phyloP scores from a whole-genome alignment of 2,113 vertebrate species.

The Macroglossus sobrinus region DNA sequence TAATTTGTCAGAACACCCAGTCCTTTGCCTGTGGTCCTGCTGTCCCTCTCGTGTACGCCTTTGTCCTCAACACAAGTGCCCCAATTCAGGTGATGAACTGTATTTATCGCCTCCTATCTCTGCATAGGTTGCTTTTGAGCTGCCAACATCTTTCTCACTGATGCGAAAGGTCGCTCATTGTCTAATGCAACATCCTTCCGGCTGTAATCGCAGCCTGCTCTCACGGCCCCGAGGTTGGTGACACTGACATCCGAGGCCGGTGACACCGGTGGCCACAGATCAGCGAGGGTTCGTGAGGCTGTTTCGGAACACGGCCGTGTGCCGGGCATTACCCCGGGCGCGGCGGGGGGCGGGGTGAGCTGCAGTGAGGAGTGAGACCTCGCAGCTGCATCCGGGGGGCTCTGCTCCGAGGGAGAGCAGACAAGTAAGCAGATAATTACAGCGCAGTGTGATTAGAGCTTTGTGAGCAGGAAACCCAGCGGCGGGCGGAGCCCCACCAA shows the following conservation, averaged over 20 bases:
- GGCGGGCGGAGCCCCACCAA: background rate
- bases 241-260: too few species aligned
- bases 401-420: background rate
- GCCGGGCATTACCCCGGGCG: background rate
- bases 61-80: background rate
- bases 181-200: background rate
- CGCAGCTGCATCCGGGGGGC: fast-evolving
- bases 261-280: background rate
- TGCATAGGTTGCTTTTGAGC: background rate
- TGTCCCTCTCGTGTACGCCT: background rate
- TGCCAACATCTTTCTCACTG: background rate
- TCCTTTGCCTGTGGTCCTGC: background rate
- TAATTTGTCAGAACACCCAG: background rate
- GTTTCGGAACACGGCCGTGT: background rate
- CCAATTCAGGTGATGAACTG: background rate
- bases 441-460: background rate
- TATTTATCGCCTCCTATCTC: background rate
- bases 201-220: background rate
- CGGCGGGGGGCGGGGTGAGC: background rate
- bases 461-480: background rate
- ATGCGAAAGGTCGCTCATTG: background rate
- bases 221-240: fast-evolving
- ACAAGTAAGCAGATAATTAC: background rate
- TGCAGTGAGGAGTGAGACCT: background rate
- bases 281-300: fast-evolving